phyloP scores from a whole-genome alignment of 2,888 invertebrate genomes.

The Drosophila dives region DNA sequence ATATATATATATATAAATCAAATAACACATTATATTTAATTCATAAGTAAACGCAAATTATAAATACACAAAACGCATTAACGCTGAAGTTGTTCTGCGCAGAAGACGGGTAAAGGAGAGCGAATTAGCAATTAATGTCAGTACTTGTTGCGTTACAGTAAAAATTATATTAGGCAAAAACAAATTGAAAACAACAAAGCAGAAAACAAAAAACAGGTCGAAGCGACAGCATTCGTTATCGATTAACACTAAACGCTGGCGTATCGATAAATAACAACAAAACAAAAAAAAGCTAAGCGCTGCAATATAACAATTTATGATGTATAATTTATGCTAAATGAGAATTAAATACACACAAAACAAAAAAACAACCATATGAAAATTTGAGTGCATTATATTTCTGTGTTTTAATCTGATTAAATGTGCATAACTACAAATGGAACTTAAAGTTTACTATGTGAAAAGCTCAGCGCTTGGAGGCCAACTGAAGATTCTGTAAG shows the following conservation, averaged over 20 bases:
- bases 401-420: conserved; percentile 30
- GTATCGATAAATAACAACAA: conserved; percentile 28
- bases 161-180: conserved; percentile 52
- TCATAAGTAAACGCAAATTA: conserved; percentile 71
- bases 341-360: conserved; percentile 74
- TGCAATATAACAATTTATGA: conserved; percentile 70
- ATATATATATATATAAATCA: conserved; percentile 22
- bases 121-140: conserved; percentile 59
- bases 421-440: conserved; percentile 25
- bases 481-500: conserved; percentile 77
- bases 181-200: conserved; percentile 43
- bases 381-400: conserved; percentile 45
- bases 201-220: conserved; percentile 32
- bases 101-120: conserved; percentile 28
- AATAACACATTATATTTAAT: conserved; percentile 27
- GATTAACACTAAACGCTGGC: conserved; percentile 41
- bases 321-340: conserved; percentile 75
- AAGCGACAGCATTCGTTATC: conserved; percentile 49
- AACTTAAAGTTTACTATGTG: conserved; percentile 26
- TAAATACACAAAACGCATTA: conserved; percentile 16
- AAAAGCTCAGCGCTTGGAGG: conserved; percentile 38
- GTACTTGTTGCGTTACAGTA: conserved; percentile 66
- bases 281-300: conserved; percentile 29
- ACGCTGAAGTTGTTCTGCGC: conserved; percentile 38
- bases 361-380: conserved; percentile 55